A percentile compares a stretch with the other conserved stretches of the same genome.
Conservation (phyloP, 2,797 vertebrate species). For the Cyclopterus lumpus region DNA sequence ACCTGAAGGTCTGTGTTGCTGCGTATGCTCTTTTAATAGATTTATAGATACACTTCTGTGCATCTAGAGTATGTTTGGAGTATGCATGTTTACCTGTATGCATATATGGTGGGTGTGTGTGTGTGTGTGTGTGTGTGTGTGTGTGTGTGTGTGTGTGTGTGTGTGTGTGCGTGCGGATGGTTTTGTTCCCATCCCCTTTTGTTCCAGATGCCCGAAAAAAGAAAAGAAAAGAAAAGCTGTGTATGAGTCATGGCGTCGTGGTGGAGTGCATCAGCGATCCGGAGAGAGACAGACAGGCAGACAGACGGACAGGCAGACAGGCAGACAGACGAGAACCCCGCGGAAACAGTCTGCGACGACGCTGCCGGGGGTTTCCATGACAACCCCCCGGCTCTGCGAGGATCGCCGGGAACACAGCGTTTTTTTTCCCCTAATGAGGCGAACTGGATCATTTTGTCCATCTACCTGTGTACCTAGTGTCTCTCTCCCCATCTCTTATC, state of each 20-base stretch:
- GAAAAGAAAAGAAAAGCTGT: constrained; percentile 27
- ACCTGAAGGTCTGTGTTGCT: too few relatives aligned
- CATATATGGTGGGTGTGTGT: too few relatives aligned
- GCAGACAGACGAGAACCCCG: constrained; percentile 52
- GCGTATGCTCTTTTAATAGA: too few relatives aligned
- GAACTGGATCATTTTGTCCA: constrained; percentile 78
- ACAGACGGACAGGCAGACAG: constrained; percentile 67
- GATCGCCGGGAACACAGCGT: constrained; percentile 66
- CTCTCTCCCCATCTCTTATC: constrained; percentile 48
- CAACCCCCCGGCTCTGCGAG: constrained; percentile 61
- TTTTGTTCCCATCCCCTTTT: constrained; percentile 32
- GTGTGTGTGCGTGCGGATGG: neutral
- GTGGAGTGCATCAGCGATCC: constrained; percentile 74
- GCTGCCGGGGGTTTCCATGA: constrained; percentile 76
- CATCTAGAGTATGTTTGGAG: too few relatives aligned
- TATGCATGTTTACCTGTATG: neutral
- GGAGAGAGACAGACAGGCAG: constrained; percentile 59
- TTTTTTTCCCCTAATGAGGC: constrained; percentile 77
- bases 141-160: neutral
- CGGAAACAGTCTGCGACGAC: constrained; percentile 75
- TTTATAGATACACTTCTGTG: too few relatives aligned
- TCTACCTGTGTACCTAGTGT: constrained; percentile 69
- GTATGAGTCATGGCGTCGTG: constrained; percentile 73
- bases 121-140: neutral
- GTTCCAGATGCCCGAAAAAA: constrained; percentile 58